phyloP scores from a whole-genome alignment of 64 coral and sea anemone species.

The Pocillopora damicornis region DNA sequence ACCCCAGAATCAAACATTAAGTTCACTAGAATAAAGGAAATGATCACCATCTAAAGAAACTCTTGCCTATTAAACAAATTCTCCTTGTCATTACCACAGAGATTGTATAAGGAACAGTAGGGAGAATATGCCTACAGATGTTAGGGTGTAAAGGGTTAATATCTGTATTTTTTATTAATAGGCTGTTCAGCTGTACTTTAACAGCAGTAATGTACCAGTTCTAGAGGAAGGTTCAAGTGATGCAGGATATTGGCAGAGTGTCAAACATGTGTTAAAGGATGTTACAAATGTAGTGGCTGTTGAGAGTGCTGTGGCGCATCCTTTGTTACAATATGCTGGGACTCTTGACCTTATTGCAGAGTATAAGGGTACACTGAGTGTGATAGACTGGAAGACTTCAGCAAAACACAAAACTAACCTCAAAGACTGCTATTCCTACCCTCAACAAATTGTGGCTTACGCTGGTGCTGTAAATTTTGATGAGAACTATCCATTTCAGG shows the following conservation, averaged over 20 bases:
- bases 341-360: constrained; percentile 81
- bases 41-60: too few species aligned
- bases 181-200: constrained; percentile 48
- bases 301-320: constrained; percentile 75
- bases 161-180: constrained; percentile 16
- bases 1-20: too few species aligned
- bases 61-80: too few species aligned
- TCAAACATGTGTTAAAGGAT: constrained; percentile 57
- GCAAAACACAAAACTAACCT: constrained; percentile 66
- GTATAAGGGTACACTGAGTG: constrained; percentile 53
- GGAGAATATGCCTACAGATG: neutral
- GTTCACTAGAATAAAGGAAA: too few species aligned
- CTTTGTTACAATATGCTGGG: constrained; percentile 73
- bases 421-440: constrained; percentile 87
- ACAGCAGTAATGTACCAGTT: constrained; percentile 13
- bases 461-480: constrained; percentile 95
- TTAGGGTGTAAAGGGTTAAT: neutral
- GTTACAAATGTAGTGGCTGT: constrained; percentile 67
- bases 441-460: constrained; percentile 79
- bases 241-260: constrained; percentile 76
- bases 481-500: constrained; percentile 88
- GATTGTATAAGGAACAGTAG: neutral
- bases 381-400: constrained; percentile 98
- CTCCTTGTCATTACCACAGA: neutral
- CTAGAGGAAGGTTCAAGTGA: constrained; percentile 11